phyloP scores from a whole-genome alignment of 37 sponge, comb jelly and placozoan genomes.

The Halisarca cf. caerulea region DNA sequence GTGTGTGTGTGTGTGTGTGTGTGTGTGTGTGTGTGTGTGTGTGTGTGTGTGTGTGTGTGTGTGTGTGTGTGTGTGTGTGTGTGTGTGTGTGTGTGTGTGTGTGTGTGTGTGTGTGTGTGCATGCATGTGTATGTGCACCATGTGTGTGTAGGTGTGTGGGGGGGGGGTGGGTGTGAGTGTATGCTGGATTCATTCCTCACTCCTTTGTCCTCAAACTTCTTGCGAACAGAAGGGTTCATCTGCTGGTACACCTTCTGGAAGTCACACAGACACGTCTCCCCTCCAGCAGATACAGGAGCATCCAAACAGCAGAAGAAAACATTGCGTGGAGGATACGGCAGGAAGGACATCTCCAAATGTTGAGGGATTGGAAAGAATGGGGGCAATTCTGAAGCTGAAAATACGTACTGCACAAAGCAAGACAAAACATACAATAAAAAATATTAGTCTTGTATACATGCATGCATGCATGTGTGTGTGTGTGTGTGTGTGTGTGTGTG shows the following conservation, averaged over 20 bases:
- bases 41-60: too few species aligned
- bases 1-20: too few species aligned
- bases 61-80: background rate
- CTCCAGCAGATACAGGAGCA: conserved; percentile 62
- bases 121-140: background rate
- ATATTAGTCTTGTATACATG: too few species aligned
- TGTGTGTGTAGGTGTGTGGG: background rate
- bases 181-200: conserved; percentile 22
- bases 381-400: conserved; percentile 78
- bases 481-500: too few species aligned
- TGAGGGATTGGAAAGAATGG: conserved; percentile 67
- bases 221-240: conserved; percentile 50
- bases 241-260: conserved; percentile 67
- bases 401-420: conserved; percentile 43
- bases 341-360: conserved; percentile 79
- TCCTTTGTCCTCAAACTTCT: conserved; percentile 68
- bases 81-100: background rate
- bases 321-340: conserved; percentile 60
- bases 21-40: too few species aligned
- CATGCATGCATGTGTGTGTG: too few species aligned
- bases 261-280: conserved; percentile 76
- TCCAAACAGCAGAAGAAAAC: conserved; percentile 79
- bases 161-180: background rate
- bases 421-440: background rate
- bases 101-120: conserved; percentile 3